Percentiles rank a stretch among this genome's conserved stretches.
These are phyloP conservation scores for Dasyurus viverrinus DNA, from an alignment of 2,113 vertebrate genomes.

Conservation along the genomic window DNA sequence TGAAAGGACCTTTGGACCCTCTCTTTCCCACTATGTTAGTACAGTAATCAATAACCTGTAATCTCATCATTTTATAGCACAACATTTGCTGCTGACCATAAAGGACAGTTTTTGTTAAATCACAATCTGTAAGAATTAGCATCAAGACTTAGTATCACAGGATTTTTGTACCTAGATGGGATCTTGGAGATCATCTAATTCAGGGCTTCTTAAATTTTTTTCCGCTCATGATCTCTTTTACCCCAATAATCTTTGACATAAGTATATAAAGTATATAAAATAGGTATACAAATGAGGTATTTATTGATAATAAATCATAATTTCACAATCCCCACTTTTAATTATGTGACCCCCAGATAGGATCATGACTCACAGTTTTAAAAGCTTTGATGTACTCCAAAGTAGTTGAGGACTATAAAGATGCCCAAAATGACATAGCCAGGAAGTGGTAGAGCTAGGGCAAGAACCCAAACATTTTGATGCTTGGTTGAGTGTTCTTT, in stretches of 20 bases:
- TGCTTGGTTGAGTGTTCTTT: not conserved
- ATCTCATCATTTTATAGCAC: not conserved
- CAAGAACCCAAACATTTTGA: not conserved
- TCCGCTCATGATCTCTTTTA: too few species aligned
- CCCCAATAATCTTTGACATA: too few species aligned
- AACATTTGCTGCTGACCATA: not conserved
- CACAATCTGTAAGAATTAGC: not conserved
- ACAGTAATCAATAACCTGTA: not conserved
- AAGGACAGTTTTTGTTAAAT: not conserved
- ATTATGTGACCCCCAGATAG: too few species aligned
- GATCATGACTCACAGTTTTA: too few species aligned
- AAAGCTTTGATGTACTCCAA: not conserved
- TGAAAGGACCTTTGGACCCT: not conserved
- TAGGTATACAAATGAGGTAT: too few species aligned
- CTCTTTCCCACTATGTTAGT: not conserved
- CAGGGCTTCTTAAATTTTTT: too few species aligned
- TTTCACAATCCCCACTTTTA: too few species aligned
- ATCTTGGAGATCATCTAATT: not conserved
- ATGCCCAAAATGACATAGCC: not conserved
- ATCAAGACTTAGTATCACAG: not conserved
- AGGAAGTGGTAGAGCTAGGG: not conserved
- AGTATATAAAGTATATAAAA: too few species aligned
- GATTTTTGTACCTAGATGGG: not conserved
- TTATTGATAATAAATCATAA: too few species aligned
- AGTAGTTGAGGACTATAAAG: not conserved